phyloP scores from a whole-genome alignment of 2,888 invertebrate genomes.

The Maniola hyperantus region DNA sequence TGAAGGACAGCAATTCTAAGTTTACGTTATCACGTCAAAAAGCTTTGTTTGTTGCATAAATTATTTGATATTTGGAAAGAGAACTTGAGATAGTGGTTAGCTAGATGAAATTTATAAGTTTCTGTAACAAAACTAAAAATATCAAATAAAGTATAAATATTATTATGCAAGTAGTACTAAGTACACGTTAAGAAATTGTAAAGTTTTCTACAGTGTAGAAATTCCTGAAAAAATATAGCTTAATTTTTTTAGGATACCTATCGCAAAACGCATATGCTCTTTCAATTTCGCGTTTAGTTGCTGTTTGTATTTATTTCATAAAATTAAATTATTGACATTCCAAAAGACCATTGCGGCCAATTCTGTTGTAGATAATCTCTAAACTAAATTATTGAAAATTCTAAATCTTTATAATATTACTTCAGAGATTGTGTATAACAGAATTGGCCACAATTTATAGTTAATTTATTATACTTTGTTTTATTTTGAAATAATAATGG shows the following conservation, averaged over 20 bases:
- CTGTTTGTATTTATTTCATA: slow-evolving; percentile 11
- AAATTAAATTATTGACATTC: slow-evolving; percentile 19
- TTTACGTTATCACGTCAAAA: slow-evolving; percentile 8
- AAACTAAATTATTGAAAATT: no score
- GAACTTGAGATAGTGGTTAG: slow-evolving; percentile 2
- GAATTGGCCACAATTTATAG: no score
- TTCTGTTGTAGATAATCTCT: no score
- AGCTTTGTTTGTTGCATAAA: slow-evolving; percentile 4
- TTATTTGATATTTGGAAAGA: not conserved
- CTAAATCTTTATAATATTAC: no score
- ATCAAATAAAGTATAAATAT: slow-evolving; percentile 13
- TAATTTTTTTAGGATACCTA: not conserved
- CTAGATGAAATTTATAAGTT: slow-evolving; percentile 22
- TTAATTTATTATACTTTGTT: not conserved
- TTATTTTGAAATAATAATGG: not conserved
- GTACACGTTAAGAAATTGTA: slow-evolving; percentile 16
- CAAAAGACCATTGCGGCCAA: not conserved
- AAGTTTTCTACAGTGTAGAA: slow-evolving; percentile 24
- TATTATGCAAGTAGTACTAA: slow-evolving; percentile 4
- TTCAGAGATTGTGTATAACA: no score
- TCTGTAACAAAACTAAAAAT: slow-evolving; percentile 12
- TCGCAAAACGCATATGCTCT: not conserved
- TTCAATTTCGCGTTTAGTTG: not conserved
- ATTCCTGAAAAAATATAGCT: not conserved
- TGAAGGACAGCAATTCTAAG: no score